phyloP scores from a whole-genome alignment of 2,888 invertebrate species.

The Temnothorax rugatulus region DNA sequence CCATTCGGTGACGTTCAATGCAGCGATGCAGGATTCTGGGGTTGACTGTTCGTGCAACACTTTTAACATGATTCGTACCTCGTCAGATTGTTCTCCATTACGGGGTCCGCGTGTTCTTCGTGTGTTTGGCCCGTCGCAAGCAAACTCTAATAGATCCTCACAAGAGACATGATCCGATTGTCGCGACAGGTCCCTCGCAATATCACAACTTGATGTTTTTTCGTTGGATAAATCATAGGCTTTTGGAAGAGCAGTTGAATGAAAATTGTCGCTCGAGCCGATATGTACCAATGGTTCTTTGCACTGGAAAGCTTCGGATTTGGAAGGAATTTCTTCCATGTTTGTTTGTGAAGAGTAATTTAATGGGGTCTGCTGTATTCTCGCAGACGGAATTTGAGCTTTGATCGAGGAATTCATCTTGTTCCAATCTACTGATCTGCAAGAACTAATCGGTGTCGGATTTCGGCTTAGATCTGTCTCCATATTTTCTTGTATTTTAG shows the following conservation, averaged over 20 bases:
- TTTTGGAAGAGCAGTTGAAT: constrained; percentile 29
- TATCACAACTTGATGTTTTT: constrained; percentile 44
- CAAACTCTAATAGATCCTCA: constrained; percentile 96
- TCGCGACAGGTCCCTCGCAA: constrained; percentile 78
- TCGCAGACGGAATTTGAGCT: constrained; percentile 32
- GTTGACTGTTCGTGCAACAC: constrained; percentile 89
- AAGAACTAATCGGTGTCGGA: constrained; percentile 70
- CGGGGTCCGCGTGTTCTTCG: constrained; percentile 92
- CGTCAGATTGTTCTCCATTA: constrained; percentile 92
- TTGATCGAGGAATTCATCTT: constrained; percentile 40
- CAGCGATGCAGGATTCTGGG: constrained; percentile 92
- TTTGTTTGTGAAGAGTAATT: constrained; percentile 66
- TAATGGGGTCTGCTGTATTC: constrained; percentile 43
- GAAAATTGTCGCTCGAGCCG: constrained; percentile 58
- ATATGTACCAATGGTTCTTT: constrained; percentile 58
- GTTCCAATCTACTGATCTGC: constrained; percentile 65
- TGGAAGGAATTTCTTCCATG: constrained; percentile 53
- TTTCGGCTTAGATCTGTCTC: constrained; percentile 74
- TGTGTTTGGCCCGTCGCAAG: constrained; percentile 92
- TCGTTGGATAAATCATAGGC: constrained; percentile 57
- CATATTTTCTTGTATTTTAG: constrained; percentile 66
- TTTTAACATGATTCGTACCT: constrained; percentile 96
- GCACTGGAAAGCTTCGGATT: constrained; percentile 45
- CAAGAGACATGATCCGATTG: constrained; percentile 94
- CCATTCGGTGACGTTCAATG: constrained; percentile 95